phyloP scores from a whole-genome alignment of 2,113 vertebrate species.

The Calidris pygmaea region DNA sequence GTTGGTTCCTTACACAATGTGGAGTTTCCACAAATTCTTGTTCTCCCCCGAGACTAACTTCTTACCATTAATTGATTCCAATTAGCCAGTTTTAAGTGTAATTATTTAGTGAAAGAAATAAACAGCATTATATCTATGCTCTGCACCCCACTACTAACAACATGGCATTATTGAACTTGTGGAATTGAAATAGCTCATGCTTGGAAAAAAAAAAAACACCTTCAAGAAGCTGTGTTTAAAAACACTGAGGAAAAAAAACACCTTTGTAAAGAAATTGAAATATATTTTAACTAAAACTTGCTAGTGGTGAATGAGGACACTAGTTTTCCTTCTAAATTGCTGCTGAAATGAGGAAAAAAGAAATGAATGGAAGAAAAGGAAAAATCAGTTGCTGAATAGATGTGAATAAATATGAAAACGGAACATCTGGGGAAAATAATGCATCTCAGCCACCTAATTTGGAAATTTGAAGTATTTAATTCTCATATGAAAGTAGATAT shows the following conservation, averaged over 20 bases:
- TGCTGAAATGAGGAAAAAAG: conserved; percentile 32
- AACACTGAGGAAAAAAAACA: not conserved
- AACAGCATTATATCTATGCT: not conserved
- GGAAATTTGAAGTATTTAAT: not conserved
- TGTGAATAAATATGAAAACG: not conserved
- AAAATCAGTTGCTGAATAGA: not conserved
- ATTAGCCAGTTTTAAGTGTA: conserved; percentile 38
- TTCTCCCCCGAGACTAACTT: not conserved
- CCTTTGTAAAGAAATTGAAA: not conserved
- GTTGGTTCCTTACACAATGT: not conserved
- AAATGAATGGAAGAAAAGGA: not conserved
- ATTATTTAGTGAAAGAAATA: conserved; percentile 42
- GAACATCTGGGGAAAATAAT: conserved; percentile 10
- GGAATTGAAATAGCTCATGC: not conserved
- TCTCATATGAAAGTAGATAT: not conserved
- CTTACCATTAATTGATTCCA: conserved; percentile 39
- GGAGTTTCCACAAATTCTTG: not conserved
- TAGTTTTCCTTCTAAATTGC: conserved; percentile 12
- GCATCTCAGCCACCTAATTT: not conserved
- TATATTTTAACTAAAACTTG: conserved; percentile 33
- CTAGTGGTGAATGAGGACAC: not conserved
- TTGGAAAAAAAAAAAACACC: not conserved
- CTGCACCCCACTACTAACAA: not conserved
- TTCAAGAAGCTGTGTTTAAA: conserved; percentile 12
- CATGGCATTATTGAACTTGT: not conserved